Evolutionary conservation across 2,113 vertebrate genomes (phyloP), one percentile per base, ranked within the genome.

Genomic region (Cygnus buccinator): DNA sequence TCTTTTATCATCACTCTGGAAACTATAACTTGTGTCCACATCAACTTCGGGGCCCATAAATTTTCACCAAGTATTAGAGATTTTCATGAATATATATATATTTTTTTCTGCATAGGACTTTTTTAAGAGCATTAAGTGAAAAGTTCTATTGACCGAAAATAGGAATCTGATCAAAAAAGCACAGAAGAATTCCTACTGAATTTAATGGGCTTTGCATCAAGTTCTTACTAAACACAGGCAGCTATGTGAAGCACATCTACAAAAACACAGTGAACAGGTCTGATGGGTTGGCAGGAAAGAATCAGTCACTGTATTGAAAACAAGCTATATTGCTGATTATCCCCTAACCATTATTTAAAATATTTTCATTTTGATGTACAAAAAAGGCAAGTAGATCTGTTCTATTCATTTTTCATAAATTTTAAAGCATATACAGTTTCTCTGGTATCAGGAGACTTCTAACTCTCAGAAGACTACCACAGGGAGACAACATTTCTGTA

Each of bases 11-110:
- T 83, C 86, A 43, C 59, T 83, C 35, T 58, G 75, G 63, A 44
- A 90, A 39, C 43, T 71, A 2, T 33, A 90, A 81, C 43, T 74
- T 86, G 19, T 4, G 2, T 44, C 14, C 70, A 25, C 9, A 63
- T 46, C 66, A 82, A 61, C 52, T 75, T 81, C 65, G 10, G 61
- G 23, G 39, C 13, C 80, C 35, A 68, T 74, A 89, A 59, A 57
- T 93, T 91, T 84, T 91, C 76, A 75, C 9, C 26, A 35, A 87
- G 8, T 46, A 52, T 63, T 65, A 68, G 67, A 85, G 13, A 80
- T 67, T 72, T 77, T 86, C 9, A 90, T 23, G 31, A 10, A 2
- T 61, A 76, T 76, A 19, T 26, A 48, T 11, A 48, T 48, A 11
- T 48, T n/a, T 17, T 71, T 90, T 83, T 68, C 33, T 91, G 31